Conservation (phyloP, 2,797 vertebrate species). For the Tokudaia tokunoshimensis region DNA sequence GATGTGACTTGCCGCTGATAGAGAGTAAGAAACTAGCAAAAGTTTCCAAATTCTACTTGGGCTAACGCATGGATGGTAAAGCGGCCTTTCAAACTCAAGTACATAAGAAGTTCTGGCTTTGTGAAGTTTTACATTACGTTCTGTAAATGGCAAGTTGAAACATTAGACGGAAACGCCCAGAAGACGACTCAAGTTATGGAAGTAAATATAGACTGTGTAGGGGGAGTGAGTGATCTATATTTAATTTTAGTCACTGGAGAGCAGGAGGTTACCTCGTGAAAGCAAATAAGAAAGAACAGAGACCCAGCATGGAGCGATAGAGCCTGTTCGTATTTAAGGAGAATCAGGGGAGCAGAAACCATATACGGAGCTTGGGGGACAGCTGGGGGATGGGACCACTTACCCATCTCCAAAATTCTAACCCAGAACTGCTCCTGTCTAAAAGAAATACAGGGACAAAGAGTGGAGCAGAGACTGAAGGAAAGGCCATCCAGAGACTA, state of each 20-base stretch:
- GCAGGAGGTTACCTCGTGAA: not conserved
- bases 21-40: not conserved
- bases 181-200: not conserved
- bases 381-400: too few species aligned
- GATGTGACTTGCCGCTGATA: not conserved
- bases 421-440: too few species aligned
- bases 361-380: not conserved
- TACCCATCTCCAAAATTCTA: too few species aligned
- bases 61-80: not conserved
- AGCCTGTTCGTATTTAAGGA: not conserved
- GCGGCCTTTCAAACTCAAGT: not conserved
- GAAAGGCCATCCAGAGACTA: too few species aligned
- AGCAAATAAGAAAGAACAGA: not conserved
- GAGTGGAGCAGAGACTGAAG: too few species aligned
- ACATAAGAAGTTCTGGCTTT: not conserved
- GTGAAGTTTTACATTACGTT: not conserved
- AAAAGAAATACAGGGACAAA: too few species aligned
- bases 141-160: conserved; percentile 16
- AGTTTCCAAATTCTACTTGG: not conserved
- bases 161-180: not conserved
- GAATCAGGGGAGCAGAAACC: not conserved
- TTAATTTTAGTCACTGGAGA: conserved; percentile 8
- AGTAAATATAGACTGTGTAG: not conserved
- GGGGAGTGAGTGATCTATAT: not conserved
- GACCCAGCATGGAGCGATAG: not conserved